A percentile compares a stretch with the other conserved stretches of the same genome.
Evolutionary conservation across 2,113 vertebrate species (phyloP).

Genomic region (Coptodon bakossiorum): DNA sequence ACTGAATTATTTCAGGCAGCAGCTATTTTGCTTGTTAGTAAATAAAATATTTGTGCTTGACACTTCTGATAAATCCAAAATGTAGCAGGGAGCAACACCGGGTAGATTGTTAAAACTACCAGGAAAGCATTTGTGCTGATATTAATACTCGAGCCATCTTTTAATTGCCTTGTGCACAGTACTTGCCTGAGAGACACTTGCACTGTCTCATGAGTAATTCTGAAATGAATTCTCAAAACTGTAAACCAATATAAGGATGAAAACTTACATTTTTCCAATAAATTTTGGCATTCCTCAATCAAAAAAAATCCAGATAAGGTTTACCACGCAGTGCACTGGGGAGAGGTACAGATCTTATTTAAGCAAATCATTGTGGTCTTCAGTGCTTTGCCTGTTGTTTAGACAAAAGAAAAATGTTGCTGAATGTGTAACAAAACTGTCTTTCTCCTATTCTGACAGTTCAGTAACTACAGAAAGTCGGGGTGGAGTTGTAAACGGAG

Average conservation of each 20-base stretch:
- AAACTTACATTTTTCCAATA: neutral
- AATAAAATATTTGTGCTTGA: neutral
- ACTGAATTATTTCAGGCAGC: neutral
- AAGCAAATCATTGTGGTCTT: neutral
- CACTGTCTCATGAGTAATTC: neutral
- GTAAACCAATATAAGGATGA: neutral
- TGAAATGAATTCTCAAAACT: neutral
- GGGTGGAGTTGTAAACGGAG: slow-evolving; percentile 13
- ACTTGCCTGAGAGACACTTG: neutral
- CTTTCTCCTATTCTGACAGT: neutral
- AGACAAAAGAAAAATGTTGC: neutral
- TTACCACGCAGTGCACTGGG: neutral
- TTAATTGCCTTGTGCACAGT: neutral
- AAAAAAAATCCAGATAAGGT: neutral
- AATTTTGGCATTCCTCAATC: slow-evolving; percentile 1
- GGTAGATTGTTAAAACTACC: neutral
- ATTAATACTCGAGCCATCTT: neutral
- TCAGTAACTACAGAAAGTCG: neutral
- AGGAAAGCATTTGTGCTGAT: neutral
- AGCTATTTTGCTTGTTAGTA: neutral
- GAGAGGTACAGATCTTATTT: neutral
- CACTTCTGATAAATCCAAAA: neutral
- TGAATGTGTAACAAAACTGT: neutral
- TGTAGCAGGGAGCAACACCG: neutral
- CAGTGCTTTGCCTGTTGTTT: neutral